Evolutionary conservation across 2,113 vertebrate genomes (phyloP).

Genomic region (Copsychus sechellarum): DNA sequence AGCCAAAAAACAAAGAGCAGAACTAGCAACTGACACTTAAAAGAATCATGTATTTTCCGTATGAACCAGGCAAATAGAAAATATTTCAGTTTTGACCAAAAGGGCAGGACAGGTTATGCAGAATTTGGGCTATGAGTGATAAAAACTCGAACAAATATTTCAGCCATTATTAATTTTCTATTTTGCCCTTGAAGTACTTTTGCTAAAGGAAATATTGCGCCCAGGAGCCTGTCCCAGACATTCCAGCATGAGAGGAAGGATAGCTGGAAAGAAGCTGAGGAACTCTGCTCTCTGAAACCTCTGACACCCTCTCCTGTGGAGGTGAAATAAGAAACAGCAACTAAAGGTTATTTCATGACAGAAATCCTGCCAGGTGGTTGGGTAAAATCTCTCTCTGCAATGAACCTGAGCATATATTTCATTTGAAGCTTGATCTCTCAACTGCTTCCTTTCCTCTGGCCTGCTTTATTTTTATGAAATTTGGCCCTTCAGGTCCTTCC

Average conservation of each 20-base stretch:
- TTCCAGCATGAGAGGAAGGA: background rate
- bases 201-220: background rate
- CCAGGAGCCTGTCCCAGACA: background rate
- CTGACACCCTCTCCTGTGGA: background rate
- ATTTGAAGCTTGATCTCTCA: background rate
- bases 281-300: background rate
- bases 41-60: background rate
- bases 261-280: background rate
- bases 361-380: background rate
- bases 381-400: background rate
- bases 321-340: background rate
- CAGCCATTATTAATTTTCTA: background rate
- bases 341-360: background rate
- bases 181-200: background rate
- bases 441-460: background rate
- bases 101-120: background rate
- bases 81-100: background rate
- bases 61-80: background rate
- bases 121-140: background rate
- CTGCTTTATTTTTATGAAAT: background rate
- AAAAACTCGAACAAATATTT: background rate
- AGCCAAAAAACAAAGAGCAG: background rate
- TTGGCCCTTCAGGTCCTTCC: background rate
- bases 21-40: background rate
- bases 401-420: background rate